Percentiles rank a stretch among this genome's conserved stretches.
Conservation (phyloP, 2,888 invertebrate species). For the Teinopalpus imperialis region DNA sequence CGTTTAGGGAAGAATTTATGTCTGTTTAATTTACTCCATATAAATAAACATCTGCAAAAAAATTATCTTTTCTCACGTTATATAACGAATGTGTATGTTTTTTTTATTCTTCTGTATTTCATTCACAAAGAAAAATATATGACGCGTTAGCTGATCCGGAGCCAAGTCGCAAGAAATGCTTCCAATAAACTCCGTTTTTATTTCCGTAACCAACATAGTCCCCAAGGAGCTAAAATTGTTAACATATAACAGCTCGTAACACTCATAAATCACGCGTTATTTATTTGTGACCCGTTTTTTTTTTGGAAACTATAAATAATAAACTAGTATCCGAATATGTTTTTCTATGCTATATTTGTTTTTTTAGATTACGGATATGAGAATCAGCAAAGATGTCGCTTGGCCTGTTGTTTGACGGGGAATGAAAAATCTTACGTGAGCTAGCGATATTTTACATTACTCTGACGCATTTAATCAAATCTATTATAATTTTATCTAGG, state of each 20-base stretch:
- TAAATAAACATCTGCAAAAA: no score
- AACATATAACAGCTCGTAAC: constrained; percentile 12
- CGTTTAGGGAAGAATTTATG: no score
- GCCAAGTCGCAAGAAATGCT: neutral
- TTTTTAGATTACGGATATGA: no score
- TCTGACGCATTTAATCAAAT: no score
- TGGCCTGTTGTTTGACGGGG: no score
- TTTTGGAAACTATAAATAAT: neutral
- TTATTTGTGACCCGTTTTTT: constrained; percentile 9
- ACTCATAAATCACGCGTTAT: constrained; percentile 18
- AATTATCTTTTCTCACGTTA: no score
- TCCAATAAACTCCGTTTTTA: constrained; percentile 15
- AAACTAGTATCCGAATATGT: neutral
- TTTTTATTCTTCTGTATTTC: constrained; percentile 9
- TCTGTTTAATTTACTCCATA: no score
- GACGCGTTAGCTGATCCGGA: neutral
- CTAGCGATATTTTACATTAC: no score
- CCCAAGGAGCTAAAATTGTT: constrained; percentile 23
- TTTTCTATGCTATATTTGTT: neutral
- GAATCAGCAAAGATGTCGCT: no score
- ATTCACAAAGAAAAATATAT: constrained; percentile 7
- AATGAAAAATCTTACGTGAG: no score
- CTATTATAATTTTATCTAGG: no score
- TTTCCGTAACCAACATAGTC: constrained; percentile 5
- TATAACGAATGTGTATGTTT: no score